Conservation (phyloP, 2,113 vertebrate species). For the Martes martes region DNA sequence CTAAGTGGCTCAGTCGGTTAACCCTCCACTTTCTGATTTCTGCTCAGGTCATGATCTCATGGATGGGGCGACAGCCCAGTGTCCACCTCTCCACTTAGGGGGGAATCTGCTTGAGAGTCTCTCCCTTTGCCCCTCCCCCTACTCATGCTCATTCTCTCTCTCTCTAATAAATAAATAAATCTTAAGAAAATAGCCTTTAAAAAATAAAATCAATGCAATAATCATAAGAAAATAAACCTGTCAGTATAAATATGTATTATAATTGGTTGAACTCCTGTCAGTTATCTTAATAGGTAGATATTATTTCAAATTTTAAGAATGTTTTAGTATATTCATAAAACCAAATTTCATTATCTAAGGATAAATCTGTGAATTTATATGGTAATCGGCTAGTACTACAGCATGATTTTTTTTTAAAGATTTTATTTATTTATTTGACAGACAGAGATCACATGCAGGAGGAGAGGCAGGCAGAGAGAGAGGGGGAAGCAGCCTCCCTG, state of each 20-base stretch:
- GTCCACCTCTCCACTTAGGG: background rate
- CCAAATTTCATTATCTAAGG: background rate
- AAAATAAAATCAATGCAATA: background rate
- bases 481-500: no score
- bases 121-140: background rate
- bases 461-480: no score
- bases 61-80: background rate
- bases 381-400: background rate
- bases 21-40: background rate
- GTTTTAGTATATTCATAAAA: background rate
- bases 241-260: background rate
- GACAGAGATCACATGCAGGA: no score
- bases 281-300: background rate
- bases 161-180: background rate
- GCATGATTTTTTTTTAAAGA: background rate
- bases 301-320: background rate
- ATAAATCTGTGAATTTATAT: background rate
- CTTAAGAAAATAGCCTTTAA: background rate
- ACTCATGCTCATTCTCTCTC: background rate
- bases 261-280: background rate
- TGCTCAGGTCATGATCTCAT: background rate
- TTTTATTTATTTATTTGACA: no score
- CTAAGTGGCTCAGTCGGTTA: background rate
- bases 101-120: background rate
- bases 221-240: background rate